Base-by-base conservation (phyloP, 2,888 invertebrate genomes). In the Erebia palarica region DNA sequence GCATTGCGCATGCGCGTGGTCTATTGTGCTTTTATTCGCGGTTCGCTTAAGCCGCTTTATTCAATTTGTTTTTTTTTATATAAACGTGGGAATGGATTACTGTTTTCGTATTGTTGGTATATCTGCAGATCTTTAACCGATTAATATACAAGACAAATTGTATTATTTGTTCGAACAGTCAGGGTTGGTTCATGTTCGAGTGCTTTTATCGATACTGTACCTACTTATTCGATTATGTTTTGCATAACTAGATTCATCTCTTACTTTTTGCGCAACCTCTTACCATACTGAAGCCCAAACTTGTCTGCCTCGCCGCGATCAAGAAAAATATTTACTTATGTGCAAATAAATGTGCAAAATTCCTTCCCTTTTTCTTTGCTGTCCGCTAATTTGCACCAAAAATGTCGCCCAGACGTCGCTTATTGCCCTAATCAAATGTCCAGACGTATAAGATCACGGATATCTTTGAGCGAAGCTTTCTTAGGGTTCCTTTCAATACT, bases 401-500 rank as follows among this genome's bases (percentile, higher is more conserved):
- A 77, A 78, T 78, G 78, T 76, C 78, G 78, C 75, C 75, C 75
- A 71, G 73, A 71, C 73, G 73, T 73, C 69, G 71, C 71, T 73
- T 73, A 73, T 71, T 71, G 79, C 79, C 78, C 82, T 80, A 82
- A 78, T 77, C 77, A 83, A 82, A 80, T 82, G 75, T 86, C 84
- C 87, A 89, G 88, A 88, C 88, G 78, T 79, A 80, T 86, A 81
- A 85, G 85, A 85, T 89, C 86, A 87, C 84, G 76, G 85, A 83
- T 85, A 83, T 68, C 69, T 81, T 84, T 80, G 76, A 75, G 78
- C 78, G 74, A 74, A 74, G 71, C 78, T 77, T 74, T 79, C 73
- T 76, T 69, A 67, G 73, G 73, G 73, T 69, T 69, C 73, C 69
- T 44, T 66, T 49, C 11, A 4, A 53, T 44, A 44, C 9, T 1